Percentiles rank a stretch among this genome's conserved stretches.
Conservation (phyloP, 2,888 invertebrate species). For the Caenorhabditis sp. region DNA sequence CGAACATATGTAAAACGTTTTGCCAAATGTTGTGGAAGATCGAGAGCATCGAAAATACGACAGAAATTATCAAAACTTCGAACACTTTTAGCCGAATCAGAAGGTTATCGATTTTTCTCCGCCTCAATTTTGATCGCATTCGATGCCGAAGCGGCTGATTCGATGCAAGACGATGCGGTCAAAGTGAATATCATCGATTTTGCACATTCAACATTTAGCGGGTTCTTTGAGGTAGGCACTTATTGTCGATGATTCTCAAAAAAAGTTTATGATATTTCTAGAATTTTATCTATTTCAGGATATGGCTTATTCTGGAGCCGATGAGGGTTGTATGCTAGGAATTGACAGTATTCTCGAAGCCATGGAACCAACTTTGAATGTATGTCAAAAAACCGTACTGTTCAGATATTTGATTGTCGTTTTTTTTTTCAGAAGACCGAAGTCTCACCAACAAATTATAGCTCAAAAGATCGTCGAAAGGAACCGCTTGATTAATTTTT, state of each 20-base stretch:
- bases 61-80: slow-evolving; percentile 41
- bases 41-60: slow-evolving; percentile 40
- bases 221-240: slow-evolving; percentile 52
- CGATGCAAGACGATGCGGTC: slow-evolving; percentile 41
- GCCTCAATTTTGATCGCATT: slow-evolving; percentile 66
- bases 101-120: slow-evolving; percentile 59
- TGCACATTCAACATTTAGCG: slow-evolving; percentile 77
- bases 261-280: no score
- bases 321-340: slow-evolving; percentile 66
- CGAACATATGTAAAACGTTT: slow-evolving; percentile 83
- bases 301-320: slow-evolving; percentile 54
- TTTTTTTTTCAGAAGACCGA: not conserved
- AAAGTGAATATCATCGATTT: slow-evolving; percentile 95
- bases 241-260: no score
- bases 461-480: not conserved
- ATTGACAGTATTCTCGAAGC: slow-evolving; percentile 57
- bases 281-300: slow-evolving; percentile 58
- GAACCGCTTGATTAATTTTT: not conserved
- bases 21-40: slow-evolving; percentile 62
- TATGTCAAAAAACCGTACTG: not conserved
- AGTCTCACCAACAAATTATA: not conserved
- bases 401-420: no score
- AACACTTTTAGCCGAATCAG: slow-evolving; percentile 29
- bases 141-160: slow-evolving; percentile 57
- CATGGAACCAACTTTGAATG: slow-evolving; percentile 22